Conservation (phyloP, 2,888 invertebrate species). For the Eulithis prunata region DNA sequence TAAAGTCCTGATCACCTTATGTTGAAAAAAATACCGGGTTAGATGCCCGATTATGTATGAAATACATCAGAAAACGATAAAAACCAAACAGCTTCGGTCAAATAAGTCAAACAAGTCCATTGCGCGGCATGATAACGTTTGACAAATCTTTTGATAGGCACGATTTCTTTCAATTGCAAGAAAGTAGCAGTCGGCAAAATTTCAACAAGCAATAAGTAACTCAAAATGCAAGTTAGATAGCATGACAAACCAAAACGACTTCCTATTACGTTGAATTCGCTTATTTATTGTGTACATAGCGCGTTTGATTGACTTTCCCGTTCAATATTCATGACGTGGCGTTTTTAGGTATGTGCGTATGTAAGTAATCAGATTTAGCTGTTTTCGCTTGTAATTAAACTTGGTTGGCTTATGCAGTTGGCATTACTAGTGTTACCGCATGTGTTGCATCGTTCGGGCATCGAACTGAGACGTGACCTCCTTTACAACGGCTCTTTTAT, state of each 20-base stretch:
- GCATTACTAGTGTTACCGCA: constrained; percentile 17
- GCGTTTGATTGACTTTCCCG: constrained; percentile 57
- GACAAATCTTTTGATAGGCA: constrained; percentile 5
- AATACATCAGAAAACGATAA: too few species aligned
- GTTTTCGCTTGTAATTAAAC: constrained; percentile 38
- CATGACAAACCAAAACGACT: constrained; percentile 41
- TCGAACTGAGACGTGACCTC: constrained; percentile 77
- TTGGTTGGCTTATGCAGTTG: constrained; percentile 29
- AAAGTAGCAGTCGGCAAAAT: constrained; percentile 34
- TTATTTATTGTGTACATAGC: constrained; percentile 47
- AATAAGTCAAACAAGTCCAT: too few species aligned
- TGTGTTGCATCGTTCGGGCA: constrained; percentile 51
- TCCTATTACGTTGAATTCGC: constrained; percentile 45
- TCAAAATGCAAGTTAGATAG: constrained; percentile 36
- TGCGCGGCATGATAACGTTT: too few species aligned
- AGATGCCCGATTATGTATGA: too few species aligned
- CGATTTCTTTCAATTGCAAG: constrained; percentile 25
- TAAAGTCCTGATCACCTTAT: too few species aligned
- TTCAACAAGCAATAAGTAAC: constrained; percentile 21
- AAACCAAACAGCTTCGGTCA: too few species aligned
- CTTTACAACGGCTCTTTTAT: constrained; percentile 65
- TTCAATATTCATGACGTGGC: constrained; percentile 68
- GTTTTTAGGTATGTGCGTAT: constrained; percentile 49
- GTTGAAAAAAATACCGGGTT: too few species aligned
- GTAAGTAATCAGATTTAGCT: constrained; percentile 54